A percentile compares a stretch with the other conserved stretches of the same genome.
phyloP scores from a whole-genome alignment of 2,888 invertebrate species.

The Caenorhabditis japonica region DNA sequence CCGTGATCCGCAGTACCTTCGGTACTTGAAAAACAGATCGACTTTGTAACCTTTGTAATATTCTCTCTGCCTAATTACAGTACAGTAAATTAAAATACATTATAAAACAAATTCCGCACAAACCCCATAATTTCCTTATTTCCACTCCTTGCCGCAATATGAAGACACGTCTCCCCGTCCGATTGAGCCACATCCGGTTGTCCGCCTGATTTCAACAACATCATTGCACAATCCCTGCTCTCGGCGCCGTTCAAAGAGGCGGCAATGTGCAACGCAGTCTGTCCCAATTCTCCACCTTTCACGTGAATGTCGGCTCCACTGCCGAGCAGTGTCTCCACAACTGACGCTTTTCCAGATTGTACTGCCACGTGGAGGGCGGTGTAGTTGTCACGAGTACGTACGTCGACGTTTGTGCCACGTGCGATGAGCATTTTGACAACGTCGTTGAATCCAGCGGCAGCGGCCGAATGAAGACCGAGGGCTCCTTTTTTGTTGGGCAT shows the following conservation, averaged over 20 bases:
- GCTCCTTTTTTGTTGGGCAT: conserved; percentile 99
- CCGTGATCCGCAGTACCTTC: too few relatives aligned
- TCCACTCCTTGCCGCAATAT: conserved; percentile 93
- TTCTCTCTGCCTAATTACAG: too few relatives aligned
- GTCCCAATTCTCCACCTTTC: conserved; percentile 84
- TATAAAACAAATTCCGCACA: too few relatives aligned
- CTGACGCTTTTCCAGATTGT: conserved; percentile 78
- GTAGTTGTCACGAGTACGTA: conserved; percentile 94
- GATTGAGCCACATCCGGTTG: conserved; percentile 94
- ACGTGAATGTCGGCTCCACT: conserved; percentile 98
- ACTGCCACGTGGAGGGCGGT: conserved; percentile 98
- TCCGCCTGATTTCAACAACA: conserved; percentile 97
- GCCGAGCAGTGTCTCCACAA: conserved; percentile 83
- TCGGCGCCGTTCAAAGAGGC: conserved; percentile 79
- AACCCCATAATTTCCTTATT: conserved; percentile 84
- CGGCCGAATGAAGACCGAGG: conserved; percentile 96
- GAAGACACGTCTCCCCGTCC: conserved; percentile 94
- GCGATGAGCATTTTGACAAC: conserved; percentile 84
- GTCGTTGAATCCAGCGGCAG: conserved; percentile 94
- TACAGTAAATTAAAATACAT: too few relatives aligned
- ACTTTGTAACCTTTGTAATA: too few relatives aligned
- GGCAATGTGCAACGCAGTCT: conserved; percentile 92
- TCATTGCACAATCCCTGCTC: conserved; percentile 92
- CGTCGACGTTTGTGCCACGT: conserved; percentile 96
- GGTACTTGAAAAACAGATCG: too few relatives aligned